Evolutionary conservation across 2,888 invertebrate species (phyloP).

Genomic region (Neoitamus cyanurus): DNA sequence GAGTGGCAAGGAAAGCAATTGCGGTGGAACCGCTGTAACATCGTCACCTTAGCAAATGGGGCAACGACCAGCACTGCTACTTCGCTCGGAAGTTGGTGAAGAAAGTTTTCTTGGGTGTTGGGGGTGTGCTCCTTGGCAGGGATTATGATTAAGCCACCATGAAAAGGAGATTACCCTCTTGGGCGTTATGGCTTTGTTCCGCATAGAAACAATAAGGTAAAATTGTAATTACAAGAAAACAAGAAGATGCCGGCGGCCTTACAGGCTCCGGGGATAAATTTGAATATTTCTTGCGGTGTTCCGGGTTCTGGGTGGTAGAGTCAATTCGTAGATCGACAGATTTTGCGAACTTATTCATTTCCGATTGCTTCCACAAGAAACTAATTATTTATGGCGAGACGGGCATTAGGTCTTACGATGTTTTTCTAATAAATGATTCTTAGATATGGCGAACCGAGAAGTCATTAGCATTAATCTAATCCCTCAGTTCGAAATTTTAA

Average conservation of each 20-base stretch:
- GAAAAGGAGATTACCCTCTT: slow-evolving; percentile 7
- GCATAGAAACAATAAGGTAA: slow-evolving; percentile 23
- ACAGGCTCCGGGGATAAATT: not conserved
- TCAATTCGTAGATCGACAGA: not conserved
- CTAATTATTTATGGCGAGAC: not conserved
- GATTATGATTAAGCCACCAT: slow-evolving; percentile 15
- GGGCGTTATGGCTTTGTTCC: not conserved
- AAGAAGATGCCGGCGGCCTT: not conserved
- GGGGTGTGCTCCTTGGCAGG: not conserved
- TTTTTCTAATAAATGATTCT: no score
- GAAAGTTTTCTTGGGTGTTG: slow-evolving; percentile 11
- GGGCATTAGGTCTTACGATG: no score
- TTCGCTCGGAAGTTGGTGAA: not conserved
- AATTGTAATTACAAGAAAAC: slow-evolving; percentile 22
- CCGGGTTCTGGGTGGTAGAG: not conserved
- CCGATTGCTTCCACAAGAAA: not conserved
- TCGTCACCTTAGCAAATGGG: not conserved
- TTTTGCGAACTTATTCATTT: not conserved
- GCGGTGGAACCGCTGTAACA: not conserved
- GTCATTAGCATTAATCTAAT: no score
- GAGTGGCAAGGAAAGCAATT: not conserved
- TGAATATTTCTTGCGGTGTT: not conserved
- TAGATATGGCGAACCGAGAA: no score
- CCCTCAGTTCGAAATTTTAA: no score
- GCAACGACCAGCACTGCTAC: not conserved